Percentiles rank a stretch among this genome's conserved stretches.
These are phyloP conservation scores for Colius striatus DNA, from an alignment of 2,113 vertebrate species.

Conservation along the genomic window DNA sequence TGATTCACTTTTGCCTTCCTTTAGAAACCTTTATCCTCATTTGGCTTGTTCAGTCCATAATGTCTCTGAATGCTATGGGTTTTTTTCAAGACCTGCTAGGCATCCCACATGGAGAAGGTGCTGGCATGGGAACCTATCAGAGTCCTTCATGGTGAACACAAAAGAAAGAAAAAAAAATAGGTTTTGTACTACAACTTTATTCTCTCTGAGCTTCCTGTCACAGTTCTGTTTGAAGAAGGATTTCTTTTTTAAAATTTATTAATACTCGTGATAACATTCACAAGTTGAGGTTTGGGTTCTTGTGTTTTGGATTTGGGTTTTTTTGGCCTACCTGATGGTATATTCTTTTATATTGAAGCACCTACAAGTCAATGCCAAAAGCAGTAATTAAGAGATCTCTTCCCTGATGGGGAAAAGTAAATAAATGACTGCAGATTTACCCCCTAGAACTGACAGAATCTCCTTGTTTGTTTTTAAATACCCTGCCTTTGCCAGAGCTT, in stretches of 20 bases:
- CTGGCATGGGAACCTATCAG: not conserved
- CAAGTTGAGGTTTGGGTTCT: not conserved
- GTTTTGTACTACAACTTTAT: not conserved
- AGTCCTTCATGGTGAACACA: not conserved
- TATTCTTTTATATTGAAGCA: accelerated
- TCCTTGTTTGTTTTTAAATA: not conserved
- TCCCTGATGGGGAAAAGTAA: not conserved
- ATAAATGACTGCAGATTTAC: not conserved
- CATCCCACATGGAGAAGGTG: not conserved
- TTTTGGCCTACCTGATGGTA: not conserved
- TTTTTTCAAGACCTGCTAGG: not conserved
- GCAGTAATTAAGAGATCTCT: not conserved
- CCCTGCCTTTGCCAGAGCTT: not conserved
- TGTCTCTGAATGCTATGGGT: not conserved
- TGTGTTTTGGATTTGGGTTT: too few species aligned
- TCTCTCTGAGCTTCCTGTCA: not conserved
- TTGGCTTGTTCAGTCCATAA: not conserved
- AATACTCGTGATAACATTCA: not conserved
- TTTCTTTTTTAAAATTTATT: not conserved
- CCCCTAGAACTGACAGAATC: not conserved
- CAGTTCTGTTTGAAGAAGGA: not conserved
- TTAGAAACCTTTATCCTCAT: not conserved
- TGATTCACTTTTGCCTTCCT: not conserved
- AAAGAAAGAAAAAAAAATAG: not conserved
- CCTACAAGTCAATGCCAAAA: not conserved